Conservation (phyloP, 2,888 invertebrate species). For the Trichogramma evanescens region DNA sequence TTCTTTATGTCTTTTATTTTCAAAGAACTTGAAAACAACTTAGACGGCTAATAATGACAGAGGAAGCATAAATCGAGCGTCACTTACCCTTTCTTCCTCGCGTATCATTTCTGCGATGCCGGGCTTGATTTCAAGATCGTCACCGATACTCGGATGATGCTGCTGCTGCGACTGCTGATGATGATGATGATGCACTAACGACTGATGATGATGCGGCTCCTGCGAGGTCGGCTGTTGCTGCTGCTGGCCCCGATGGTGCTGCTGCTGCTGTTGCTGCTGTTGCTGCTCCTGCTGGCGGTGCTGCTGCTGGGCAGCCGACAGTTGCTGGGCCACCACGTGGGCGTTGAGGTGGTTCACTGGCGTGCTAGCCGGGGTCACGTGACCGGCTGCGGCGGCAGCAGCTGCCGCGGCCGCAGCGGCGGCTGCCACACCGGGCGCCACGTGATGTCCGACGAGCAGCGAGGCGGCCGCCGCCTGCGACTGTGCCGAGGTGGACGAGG, state of each 20-base stretch:
- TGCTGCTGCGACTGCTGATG: slow-evolving; percentile 30
- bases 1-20: slow-evolving; percentile 17
- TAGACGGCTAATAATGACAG: no score
- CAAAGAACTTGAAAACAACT: no score
- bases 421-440: slow-evolving; percentile 5
- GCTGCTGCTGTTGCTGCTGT: slow-evolving; percentile 35
- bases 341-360: slow-evolving; percentile 40
- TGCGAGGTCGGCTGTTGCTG: slow-evolving; percentile 33
- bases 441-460: no score
- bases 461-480: slow-evolving; percentile 33
- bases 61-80: no score
- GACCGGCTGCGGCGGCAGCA: slow-evolving; percentile 35
- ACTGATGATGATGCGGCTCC: slow-evolving; percentile 32
- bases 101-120: slow-evolving; percentile 95
- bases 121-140: slow-evolving; percentile 87
- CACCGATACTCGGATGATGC: slow-evolving; percentile 42
- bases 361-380: slow-evolving; percentile 38
- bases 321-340: slow-evolving; percentile 33
- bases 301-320: slow-evolving; percentile 33
- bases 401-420: slow-evolving; percentile 39
- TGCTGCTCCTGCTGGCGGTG: slow-evolving; percentile 29
- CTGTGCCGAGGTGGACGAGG: slow-evolving; percentile 30
- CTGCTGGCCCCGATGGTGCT: slow-evolving; percentile 30
- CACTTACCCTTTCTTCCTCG: slow-evolving; percentile 91
- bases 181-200: slow-evolving; percentile 23